phyloP scores from a whole-genome alignment of 2,113 vertebrate species.

The Diadophis punctatus region DNA sequence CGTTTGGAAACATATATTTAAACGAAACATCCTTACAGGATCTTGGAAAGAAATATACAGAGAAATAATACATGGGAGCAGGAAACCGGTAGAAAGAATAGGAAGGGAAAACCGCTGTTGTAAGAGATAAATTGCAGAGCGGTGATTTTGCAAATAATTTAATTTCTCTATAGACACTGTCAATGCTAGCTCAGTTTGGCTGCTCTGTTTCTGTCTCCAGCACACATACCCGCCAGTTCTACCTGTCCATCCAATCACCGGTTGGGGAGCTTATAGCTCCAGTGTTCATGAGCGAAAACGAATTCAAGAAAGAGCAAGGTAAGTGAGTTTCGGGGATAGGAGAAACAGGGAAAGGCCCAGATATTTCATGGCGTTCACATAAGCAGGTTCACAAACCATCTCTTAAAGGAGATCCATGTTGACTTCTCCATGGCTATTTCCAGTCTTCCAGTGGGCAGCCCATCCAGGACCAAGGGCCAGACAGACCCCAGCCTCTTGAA shows the following conservation, averaged over 20 bases:
- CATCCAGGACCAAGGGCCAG: not conserved
- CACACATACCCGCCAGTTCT: conserved; percentile 90
- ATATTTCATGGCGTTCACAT: not conserved
- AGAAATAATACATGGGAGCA: not conserved
- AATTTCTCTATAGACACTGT: not conserved
- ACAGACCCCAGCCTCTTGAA: not conserved
- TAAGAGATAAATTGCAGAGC: not conserved
- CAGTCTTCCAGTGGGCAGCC: not conserved
- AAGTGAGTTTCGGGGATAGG: conserved; percentile 36
- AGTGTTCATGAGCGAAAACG: conserved; percentile 91
- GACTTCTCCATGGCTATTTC: no score
- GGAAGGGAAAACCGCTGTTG: no score
- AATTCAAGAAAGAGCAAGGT: conserved; percentile 98
- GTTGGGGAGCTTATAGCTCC: conserved; percentile 95
- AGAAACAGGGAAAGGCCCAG: not conserved
- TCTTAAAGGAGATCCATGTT: not conserved
- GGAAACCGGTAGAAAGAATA: not conserved
- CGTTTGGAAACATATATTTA: not conserved
- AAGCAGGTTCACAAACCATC: no score
- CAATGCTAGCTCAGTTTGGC: fast-evolving
- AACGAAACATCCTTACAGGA: not conserved
- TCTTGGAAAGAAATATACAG: not conserved
- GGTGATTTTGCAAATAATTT: not conserved
- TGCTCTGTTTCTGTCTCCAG: conserved; percentile 60
- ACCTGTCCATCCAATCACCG: conserved; percentile 91